These are phyloP conservation scores for Emberiza fucata DNA, from an alignment of 2,113 vertebrate species.

Conservation along the genomic window DNA sequence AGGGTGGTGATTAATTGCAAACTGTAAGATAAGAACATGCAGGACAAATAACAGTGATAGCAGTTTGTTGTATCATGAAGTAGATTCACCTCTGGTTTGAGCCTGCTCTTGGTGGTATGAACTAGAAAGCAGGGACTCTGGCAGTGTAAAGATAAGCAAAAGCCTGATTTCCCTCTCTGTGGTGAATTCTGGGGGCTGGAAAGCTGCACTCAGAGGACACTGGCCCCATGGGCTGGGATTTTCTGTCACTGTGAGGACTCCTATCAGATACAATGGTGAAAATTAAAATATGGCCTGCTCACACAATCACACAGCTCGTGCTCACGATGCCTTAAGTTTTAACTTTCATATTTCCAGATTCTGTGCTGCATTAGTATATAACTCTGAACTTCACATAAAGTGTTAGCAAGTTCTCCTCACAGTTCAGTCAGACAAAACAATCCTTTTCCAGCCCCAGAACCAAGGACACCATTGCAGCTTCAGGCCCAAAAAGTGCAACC, in stretches of 20 bases:
- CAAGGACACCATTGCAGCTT: not conserved
- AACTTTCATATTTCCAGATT: not conserved
- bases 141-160: not conserved
- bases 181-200: not conserved
- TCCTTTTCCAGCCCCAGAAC: not conserved
- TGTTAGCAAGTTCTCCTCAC: not conserved
- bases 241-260: not conserved
- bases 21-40: conserved; percentile 24
- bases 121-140: not conserved
- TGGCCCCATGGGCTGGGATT: not conserved
- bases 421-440: not conserved
- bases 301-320: not conserved
- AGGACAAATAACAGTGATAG: conserved; percentile 23
- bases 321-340: not conserved
- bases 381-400: not conserved
- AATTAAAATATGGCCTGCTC: not conserved
- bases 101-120: conserved; percentile 37
- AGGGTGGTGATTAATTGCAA: conserved; percentile 57
- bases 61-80: not conserved
- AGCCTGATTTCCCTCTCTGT: not conserved
- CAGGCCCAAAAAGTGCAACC: not conserved
- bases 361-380: not conserved
- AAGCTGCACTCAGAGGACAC: not conserved
- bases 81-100: conserved; percentile 53
- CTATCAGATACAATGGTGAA: not conserved